These are phyloP conservation scores for Poicephalus gulielmi DNA, from an alignment of 2,113 vertebrate genomes.

Conservation along the genomic window DNA sequence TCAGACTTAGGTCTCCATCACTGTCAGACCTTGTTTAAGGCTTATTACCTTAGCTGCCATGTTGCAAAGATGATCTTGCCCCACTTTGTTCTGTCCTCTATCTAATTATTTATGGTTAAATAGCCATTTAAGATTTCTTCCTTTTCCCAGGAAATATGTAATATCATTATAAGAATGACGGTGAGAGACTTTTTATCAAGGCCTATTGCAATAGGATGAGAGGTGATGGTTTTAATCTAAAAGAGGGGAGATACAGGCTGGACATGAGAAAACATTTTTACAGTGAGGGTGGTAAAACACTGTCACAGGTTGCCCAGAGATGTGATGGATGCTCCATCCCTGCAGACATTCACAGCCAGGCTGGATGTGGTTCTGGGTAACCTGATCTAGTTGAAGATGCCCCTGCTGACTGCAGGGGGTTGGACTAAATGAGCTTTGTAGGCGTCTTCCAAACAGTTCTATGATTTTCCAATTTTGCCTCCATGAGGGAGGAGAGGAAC, in stretches of 20 bases:
- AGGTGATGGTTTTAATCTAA: background rate
- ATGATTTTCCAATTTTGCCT: background rate
- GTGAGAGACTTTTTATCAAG: background rate
- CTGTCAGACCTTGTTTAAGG: too few relatives aligned
- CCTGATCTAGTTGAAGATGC: background rate
- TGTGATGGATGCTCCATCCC: background rate
- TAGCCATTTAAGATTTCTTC: background rate
- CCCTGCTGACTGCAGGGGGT: background rate
- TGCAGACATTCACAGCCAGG: background rate
- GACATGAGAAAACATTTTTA: too few relatives aligned
- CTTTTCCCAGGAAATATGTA: background rate
- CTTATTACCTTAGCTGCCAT: background rate
- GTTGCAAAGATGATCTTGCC: too few relatives aligned
- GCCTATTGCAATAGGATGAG: background rate
- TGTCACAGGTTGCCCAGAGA: background rate
- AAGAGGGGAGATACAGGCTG: background rate
- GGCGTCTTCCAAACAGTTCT: background rate
- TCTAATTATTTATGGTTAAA: background rate
- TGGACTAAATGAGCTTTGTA: background rate
- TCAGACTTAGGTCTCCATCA: background rate
- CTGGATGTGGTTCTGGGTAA: background rate
- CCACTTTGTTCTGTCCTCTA: background rate
- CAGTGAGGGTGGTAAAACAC: background rate
- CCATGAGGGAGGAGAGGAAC: background rate
- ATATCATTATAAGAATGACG: background rate